Conservation (phyloP, 2,888 invertebrate genomes). For the Ectemnius continuus region DNA sequence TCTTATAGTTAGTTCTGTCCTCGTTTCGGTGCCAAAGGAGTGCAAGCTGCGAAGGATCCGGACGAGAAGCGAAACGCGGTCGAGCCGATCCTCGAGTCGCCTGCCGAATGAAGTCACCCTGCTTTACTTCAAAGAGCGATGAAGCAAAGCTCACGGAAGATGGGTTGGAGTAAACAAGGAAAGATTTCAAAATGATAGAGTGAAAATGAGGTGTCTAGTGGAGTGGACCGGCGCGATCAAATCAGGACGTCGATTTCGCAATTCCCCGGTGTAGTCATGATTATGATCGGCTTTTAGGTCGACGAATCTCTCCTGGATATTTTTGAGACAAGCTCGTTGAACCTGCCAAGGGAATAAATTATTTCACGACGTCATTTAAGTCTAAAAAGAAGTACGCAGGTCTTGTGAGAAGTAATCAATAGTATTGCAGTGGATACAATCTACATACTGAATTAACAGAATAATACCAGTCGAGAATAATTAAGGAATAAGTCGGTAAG, state of each 20-base stretch:
- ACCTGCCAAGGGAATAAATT: too few relatives aligned
- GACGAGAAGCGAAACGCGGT: conserved; percentile 17
- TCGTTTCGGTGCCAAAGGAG: conserved; percentile 17
- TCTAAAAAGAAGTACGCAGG: too few relatives aligned
- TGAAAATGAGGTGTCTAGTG: conserved; percentile 9
- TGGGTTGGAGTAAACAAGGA: neutral
- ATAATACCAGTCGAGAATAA: too few relatives aligned
- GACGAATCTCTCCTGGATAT: too few relatives aligned
- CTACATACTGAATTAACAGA: too few relatives aligned
- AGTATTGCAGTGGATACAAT: too few relatives aligned
- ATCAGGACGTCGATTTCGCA: conserved; percentile 9
- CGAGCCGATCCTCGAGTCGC: conserved; percentile 23
- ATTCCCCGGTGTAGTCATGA: neutral
- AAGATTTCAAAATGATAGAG: neutral
- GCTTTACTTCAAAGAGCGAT: neutral
- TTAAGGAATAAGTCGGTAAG: too few relatives aligned
- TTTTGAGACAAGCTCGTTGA: too few relatives aligned
- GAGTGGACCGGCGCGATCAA: neutral
- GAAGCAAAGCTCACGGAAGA: neutral
- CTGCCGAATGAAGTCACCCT: neutral
- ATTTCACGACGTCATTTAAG: too few relatives aligned
- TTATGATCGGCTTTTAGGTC: too few relatives aligned
- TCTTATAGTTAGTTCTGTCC: conserved; percentile 36
- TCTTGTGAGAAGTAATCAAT: too few relatives aligned
- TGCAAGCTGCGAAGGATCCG: conserved; percentile 7